These are phyloP conservation scores for Coregonus ussuriensis DNA, from an alignment of 2,797 vertebrate species.

Conservation along the genomic window DNA sequence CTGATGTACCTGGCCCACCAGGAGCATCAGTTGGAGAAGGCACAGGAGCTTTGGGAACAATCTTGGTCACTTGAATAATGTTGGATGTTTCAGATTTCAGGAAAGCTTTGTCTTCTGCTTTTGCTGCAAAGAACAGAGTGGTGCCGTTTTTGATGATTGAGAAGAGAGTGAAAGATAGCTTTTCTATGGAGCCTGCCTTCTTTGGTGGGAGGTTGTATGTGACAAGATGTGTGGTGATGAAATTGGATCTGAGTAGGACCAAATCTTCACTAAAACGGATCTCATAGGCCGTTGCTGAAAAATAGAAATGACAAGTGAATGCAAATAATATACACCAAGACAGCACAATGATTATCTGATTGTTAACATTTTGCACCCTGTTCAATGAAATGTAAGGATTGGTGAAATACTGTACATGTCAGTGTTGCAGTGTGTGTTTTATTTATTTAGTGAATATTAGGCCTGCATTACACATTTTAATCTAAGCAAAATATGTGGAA, in stretches of 20 bases:
- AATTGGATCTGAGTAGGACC: slow-evolving; percentile 55
- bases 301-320: not conserved
- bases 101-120: slow-evolving; percentile 47
- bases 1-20: not conserved
- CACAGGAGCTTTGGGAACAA: slow-evolving; percentile 12
- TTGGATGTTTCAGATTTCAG: slow-evolving; percentile 67
- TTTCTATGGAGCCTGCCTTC: slow-evolving; percentile 57
- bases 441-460: not conserved
- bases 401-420: not conserved
- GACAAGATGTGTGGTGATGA: slow-evolving; percentile 51
- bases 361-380: not conserved
- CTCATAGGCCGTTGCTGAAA: slow-evolving; percentile 69
- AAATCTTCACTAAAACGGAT: slow-evolving; percentile 65
- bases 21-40: not conserved
- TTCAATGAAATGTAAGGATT: not conserved
- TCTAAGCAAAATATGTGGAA: not conserved
- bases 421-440: not conserved
- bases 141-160: slow-evolving; percentile 38
- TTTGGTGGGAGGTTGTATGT: slow-evolving; percentile 50
- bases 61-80: slow-evolving; percentile 51
- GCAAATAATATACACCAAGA: not conserved
- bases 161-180: slow-evolving; percentile 54
- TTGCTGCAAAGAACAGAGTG: slow-evolving; percentile 62
- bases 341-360: not conserved
- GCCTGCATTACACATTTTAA: not conserved